Evolutionary conservation across 1,140 invertebrate genomes (phyloP), one percentile per base, ranked within the genome.

Genomic region (Sminthurinus signatus): DNA sequence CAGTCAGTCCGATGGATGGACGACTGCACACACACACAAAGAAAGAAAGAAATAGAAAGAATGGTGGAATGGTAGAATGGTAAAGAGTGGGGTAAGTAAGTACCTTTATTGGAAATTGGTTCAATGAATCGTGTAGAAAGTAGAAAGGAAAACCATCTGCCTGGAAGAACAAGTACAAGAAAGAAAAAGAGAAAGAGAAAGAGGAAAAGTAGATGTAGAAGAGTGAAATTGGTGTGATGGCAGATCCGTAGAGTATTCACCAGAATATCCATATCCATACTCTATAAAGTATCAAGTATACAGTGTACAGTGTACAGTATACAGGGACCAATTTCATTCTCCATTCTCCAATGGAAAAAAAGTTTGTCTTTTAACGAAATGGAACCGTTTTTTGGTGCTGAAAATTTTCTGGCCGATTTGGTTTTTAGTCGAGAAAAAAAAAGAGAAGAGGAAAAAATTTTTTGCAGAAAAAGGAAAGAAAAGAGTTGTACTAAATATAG

Each of bases 331-430:
- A 63, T 63, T n/a, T n/a, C n/a, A n/a, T n/a, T n/a, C 55, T 64
- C 62, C 62, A 64, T 64, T 62, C 55, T 36, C 32, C 32, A 36
- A 36, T 15, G 5, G 5, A 15, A 36, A 52, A 4, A 64, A 64
- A 64, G 44, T 64, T 64, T 64, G 62, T 64, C 62, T 64, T 57
- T 64, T 51, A 43, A 64, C 55, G 46, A 64, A 58, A 58, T 64
- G 62, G 55, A 64, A 64, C 42, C 17, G 55, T 36, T 32, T n/a
- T 43, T 63, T 55, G 62, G 44, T 54, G 48, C 57, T 65, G 56
- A 60, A 60, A 65, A 65, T 65, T 64, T 65, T 65, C 63, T 65
- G 57, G 63, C 63, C 63, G 63, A 65, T 65, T 65, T 65, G 63
- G 31, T 62, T 62, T 62, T 56, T 55, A 39, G 61, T 48, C 61